A percentile compares a stretch with the other conserved stretches of the same genome.
phyloP scores from a whole-genome alignment of 2,797 vertebrate species.

The Uromys caudimaculatus region DNA sequence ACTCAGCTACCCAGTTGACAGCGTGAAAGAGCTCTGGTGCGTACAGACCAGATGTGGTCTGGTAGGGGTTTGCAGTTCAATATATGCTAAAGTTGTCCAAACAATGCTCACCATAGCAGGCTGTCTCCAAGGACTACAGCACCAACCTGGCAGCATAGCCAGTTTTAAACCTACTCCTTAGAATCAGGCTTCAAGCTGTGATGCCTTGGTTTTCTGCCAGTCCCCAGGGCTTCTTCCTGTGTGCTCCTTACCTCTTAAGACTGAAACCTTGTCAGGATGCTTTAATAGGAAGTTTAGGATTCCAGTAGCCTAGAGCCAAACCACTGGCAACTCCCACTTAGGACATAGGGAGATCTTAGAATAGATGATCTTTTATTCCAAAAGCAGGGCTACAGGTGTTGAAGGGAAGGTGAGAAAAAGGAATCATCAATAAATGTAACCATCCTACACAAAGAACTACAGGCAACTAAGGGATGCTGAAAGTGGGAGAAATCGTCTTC shows the following conservation, averaged over 20 bases:
- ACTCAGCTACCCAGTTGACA: not conserved
- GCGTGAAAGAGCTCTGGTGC: not conserved
- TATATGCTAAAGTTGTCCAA: not conserved
- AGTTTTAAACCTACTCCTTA: not conserved
- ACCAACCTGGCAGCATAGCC: not conserved
- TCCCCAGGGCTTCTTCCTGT: not conserved
- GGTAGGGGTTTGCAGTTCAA: not conserved
- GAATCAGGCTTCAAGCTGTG: not conserved
- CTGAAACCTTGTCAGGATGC: not conserved
- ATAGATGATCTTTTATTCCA: not conserved
- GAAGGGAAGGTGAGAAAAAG: not conserved
- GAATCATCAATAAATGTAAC: not conserved
- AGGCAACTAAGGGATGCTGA: not conserved
- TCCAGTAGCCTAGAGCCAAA: not conserved
- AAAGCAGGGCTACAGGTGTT: not conserved
- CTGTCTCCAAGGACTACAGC: not conserved
- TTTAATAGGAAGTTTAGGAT: not conserved
- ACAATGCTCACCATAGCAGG: not conserved
- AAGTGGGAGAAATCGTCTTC: not conserved
- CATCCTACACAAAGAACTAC: not conserved
- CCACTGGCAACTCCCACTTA: not conserved
- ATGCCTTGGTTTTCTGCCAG: not conserved
- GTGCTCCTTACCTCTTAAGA: not conserved
- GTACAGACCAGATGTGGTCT: not conserved
- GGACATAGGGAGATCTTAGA: not conserved